phyloP scores from a whole-genome alignment of 2,888 invertebrate species.

The Nephrotoma flavescens region DNA sequence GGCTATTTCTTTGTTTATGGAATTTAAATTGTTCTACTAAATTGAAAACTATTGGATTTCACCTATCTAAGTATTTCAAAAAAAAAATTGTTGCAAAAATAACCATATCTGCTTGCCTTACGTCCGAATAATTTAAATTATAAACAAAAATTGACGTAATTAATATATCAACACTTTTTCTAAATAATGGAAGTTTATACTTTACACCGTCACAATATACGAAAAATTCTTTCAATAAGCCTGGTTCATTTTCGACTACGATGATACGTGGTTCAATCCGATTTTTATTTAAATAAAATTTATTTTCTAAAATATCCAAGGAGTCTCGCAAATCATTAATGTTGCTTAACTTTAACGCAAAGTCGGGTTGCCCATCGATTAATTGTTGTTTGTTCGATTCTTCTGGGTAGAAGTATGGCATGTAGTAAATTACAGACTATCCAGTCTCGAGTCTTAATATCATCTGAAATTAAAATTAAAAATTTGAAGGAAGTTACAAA shows the following conservation, averaged over 20 bases:
- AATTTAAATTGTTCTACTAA: not conserved
- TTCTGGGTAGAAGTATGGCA: not conserved
- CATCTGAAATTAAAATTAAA: not conserved
- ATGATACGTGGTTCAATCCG: not conserved
- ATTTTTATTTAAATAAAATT: not conserved
- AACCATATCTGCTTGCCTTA: not conserved
- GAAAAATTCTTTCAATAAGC: not conserved
- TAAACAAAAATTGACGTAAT: not conserved
- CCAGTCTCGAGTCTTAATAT: not conserved
- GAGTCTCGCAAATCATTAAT: not conserved
- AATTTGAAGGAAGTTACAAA: not conserved
- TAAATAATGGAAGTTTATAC: not conserved
- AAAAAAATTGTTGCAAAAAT: not conserved
- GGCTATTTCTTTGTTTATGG: too few relatives aligned
- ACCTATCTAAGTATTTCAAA: not conserved
- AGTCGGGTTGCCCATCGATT: not conserved
- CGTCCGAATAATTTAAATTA: not conserved
- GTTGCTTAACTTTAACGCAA: not conserved
- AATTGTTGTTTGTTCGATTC: too few relatives aligned
- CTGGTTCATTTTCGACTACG: not conserved
- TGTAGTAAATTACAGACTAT: not conserved
- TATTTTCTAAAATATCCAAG: not conserved
- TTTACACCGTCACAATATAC: not conserved
- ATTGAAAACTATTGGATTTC: not conserved
- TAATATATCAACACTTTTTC: not conserved